Percentiles rank a stretch among this genome's conserved stretches.
Conservation (phyloP, 2,113 vertebrate genomes). For the Oceanodroma tethys region DNA sequence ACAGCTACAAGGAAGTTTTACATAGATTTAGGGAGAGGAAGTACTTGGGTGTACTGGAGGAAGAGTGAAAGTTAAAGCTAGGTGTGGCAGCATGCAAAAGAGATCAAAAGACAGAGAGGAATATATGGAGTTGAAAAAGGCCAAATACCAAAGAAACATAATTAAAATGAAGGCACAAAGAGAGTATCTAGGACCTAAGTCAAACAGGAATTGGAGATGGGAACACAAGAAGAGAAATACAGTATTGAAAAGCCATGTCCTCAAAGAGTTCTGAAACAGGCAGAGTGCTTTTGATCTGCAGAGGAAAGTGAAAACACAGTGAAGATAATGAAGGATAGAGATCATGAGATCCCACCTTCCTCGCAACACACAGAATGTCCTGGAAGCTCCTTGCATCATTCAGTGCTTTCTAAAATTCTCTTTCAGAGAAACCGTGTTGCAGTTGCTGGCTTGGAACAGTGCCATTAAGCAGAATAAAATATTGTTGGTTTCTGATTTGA, state of each 20-base stretch:
- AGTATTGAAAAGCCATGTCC: neutral
- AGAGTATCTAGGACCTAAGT: neutral
- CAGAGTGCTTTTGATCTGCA: neutral
- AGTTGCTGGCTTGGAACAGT: neutral
- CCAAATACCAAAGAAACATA: neutral
- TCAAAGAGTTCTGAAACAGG: neutral
- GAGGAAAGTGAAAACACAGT: neutral
- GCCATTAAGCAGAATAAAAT: neutral
- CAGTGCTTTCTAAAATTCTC: neutral
- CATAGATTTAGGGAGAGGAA: conserved; percentile 4
- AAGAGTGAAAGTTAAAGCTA: conserved; percentile 13
- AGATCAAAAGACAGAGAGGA: neutral
- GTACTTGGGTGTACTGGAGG: neutral
- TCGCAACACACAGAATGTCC: neutral
- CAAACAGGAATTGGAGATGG: neutral
- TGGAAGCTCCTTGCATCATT: neutral
- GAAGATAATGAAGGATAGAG: neutral
- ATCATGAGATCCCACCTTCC: neutral
- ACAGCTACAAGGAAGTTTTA: conserved; percentile 14
- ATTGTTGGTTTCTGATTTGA: neutral
- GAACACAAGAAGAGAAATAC: neutral
- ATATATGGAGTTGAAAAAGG: neutral
- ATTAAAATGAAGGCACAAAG: neutral
- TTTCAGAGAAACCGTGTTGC: neutral
- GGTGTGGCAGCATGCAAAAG: neutral